These are phyloP conservation scores for Drosophila lowei DNA, from an alignment of 1,140 invertebrate species.

Conservation along the genomic window DNA sequence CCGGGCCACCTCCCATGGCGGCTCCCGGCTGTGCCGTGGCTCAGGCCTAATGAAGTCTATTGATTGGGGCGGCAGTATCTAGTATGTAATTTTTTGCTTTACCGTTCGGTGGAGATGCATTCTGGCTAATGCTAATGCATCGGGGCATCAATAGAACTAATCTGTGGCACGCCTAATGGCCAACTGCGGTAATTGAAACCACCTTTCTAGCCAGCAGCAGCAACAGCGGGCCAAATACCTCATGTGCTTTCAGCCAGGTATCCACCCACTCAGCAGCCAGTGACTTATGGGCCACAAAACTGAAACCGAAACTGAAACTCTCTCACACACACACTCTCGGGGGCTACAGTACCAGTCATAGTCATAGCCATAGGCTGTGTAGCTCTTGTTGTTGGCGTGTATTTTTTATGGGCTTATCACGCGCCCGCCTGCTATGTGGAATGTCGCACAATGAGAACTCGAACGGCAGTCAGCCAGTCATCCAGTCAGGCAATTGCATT, in stretches of 20 bases:
- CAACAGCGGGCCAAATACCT: slow-evolving; percentile 10
- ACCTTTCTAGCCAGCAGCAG: slow-evolving; percentile 52
- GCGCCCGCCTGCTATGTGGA: slow-evolving; percentile 39
- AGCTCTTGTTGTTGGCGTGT: slow-evolving; percentile 9
- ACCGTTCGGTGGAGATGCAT: slow-evolving; percentile 26
- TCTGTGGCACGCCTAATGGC: slow-evolving; percentile 22
- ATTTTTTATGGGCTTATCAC: slow-evolving; percentile 56
- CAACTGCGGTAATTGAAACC: slow-evolving; percentile 44
- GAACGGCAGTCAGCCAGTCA: slow-evolving; percentile 16
- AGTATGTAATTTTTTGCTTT: too few relatives aligned
- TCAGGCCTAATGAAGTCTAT: slow-evolving; percentile 52
- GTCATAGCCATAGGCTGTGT: not conserved
- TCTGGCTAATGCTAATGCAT: slow-evolving; percentile 32
- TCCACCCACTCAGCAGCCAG: slow-evolving; percentile 19
- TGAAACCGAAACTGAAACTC: slow-evolving; percentile 23
- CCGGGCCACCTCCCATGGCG: slow-evolving; percentile 40
- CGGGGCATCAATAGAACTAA: slow-evolving; percentile 50
- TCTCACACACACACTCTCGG: too few relatives aligned
- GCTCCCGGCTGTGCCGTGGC: slow-evolving; percentile 5
- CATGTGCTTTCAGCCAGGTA: slow-evolving; percentile 24
- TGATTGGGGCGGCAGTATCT: slow-evolving; percentile 28
- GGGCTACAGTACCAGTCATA: not conserved
- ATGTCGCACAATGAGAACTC: slow-evolving; percentile 52
- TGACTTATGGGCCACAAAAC: slow-evolving; percentile 55
- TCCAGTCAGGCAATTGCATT: slow-evolving; percentile 30